Evolutionary conservation across 2,797 vertebrate genomes (phyloP).

Genomic region (Phylloscopus collybita): DNA sequence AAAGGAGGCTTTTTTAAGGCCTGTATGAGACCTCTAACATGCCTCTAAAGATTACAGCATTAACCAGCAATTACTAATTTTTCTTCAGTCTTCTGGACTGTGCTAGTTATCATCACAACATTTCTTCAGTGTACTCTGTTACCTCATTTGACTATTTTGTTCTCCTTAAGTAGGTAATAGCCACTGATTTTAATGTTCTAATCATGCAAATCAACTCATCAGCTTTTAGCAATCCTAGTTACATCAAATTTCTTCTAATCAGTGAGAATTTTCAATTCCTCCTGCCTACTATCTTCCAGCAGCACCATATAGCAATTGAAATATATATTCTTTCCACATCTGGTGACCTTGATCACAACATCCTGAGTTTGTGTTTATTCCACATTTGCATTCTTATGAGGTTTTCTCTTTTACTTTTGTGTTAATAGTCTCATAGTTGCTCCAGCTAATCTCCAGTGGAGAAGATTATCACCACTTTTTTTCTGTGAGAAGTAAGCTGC

Average conservation of each 20-base stretch:
- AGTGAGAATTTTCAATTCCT: neutral
- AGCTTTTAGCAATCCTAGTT: neutral
- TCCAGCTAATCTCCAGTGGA: neutral
- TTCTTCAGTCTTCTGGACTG: neutral
- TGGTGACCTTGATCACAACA: neutral
- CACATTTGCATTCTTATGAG: constrained; percentile 8
- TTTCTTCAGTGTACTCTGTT: neutral
- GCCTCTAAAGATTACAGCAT: neutral
- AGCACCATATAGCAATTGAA: neutral
- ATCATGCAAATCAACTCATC: constrained; percentile 12
- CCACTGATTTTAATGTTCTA: neutral
- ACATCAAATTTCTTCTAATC: neutral
- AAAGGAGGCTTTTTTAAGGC: neutral
- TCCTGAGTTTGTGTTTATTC: neutral
- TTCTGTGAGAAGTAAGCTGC: neutral
- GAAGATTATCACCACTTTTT: constrained; percentile 2
- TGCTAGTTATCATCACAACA: neutral
- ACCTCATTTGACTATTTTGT: neutral
- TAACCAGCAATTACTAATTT: neutral
- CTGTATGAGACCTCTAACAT: neutral
- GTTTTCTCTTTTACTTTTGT: neutral
- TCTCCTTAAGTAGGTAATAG: neutral
- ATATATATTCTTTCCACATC: neutral
- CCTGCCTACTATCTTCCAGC: neutral
- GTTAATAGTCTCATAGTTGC: neutral